These are phyloP conservation scores for Vireo griseus DNA, from an alignment of 2,797 vertebrate species.

Conservation along the genomic window DNA sequence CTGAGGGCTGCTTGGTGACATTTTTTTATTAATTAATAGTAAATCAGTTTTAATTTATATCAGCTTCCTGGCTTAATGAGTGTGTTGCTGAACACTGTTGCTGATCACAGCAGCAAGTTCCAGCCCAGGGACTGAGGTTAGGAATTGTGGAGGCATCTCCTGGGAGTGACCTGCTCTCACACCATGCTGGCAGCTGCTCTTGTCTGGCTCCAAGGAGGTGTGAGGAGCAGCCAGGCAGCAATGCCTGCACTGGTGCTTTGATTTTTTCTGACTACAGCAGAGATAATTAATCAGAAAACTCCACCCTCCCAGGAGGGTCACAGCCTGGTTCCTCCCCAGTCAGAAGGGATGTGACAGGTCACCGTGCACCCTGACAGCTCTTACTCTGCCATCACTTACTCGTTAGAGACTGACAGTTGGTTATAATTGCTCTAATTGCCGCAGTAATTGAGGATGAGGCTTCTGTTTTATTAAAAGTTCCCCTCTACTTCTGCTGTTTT, in stretches of 20 bases:
- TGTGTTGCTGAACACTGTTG: not conserved
- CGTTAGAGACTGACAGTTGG: not conserved
- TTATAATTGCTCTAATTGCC: not conserved
- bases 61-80: not conserved
- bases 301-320: not conserved
- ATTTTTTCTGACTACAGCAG: not conserved
- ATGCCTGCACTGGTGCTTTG: not conserved
- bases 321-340: not conserved
- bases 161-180: not conserved
- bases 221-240: not conserved
- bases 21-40: not conserved
- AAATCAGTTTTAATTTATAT: not conserved
- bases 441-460: not conserved
- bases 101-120: not conserved
- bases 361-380: not conserved
- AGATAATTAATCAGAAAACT: not conserved
- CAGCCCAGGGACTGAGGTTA: not conserved
- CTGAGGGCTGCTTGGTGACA: not conserved
- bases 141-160: not conserved
- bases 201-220: not conserved
- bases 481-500: not conserved
- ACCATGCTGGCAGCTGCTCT: not conserved
- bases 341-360: not conserved
- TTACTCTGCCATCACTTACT: not conserved
- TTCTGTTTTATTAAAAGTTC: not conserved